phyloP scores from a whole-genome alignment of 1,140 invertebrate genomes.

The Calliopsis andreniformis region DNA sequence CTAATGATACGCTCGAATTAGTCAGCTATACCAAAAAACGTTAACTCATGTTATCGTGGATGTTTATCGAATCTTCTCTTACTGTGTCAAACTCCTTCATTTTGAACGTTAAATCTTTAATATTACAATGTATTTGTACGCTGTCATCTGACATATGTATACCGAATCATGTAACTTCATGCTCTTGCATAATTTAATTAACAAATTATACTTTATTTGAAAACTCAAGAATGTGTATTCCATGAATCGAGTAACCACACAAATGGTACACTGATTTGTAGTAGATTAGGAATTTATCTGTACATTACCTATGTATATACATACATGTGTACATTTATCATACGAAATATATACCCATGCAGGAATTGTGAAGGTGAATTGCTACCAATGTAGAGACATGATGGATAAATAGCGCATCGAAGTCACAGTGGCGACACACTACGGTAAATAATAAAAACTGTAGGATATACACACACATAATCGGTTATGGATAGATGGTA shows the following conservation, averaged over 20 bases:
- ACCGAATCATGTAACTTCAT: constrained; percentile 19
- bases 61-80: not conserved
- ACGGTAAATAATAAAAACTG: constrained; percentile 1
- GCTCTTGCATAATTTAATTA: constrained; percentile 2
- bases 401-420: too few species aligned
- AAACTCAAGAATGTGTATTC: not conserved
- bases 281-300: constrained; percentile 47
- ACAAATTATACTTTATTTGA: constrained; percentile 6
- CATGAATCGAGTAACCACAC: constrained; percentile 30
- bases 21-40: not conserved
- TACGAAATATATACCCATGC: too few species aligned
- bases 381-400: not conserved
- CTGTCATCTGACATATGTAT: constrained; percentile 3
- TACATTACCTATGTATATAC: too few species aligned
- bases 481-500: too few species aligned
- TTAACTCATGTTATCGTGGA: not conserved
- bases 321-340: not conserved
- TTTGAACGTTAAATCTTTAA: constrained; percentile 29
- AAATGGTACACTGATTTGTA: constrained; percentile 20
- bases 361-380: not conserved
- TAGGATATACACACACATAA: too few species aligned
- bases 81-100: not conserved
- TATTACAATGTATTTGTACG: constrained; percentile 4
- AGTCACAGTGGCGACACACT: constrained; percentile 1
- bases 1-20: not conserved